Percentiles rank a stretch among this genome's conserved stretches.
These are phyloP conservation scores for Biston betularia DNA, from an alignment of 2,888 invertebrate species.

Conservation along the genomic window DNA sequence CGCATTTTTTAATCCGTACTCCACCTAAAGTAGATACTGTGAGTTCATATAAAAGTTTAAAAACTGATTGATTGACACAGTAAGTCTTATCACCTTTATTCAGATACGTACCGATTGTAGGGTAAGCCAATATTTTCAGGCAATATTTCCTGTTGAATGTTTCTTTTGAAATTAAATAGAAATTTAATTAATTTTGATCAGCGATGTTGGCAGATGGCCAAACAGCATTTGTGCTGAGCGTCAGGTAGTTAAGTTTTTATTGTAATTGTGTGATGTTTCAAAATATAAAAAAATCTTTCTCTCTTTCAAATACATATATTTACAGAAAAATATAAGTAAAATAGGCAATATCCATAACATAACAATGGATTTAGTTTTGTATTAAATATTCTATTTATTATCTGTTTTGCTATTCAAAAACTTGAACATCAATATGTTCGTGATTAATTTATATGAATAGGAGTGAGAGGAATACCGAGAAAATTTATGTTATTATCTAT, in stretches of 20 bases:
- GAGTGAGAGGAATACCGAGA: background rate
- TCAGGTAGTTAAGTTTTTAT: no score
- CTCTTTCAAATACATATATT: no score
- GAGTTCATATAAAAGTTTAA: background rate
- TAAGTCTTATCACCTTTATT: background rate
- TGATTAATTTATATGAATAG: no score
- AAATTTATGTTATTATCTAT: no score
- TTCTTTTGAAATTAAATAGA: background rate
- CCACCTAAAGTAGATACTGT: background rate
- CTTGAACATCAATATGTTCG: no score
- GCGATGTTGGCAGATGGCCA: no score
- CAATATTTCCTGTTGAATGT: background rate
- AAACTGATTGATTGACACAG: background rate
- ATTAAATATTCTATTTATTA: no score
- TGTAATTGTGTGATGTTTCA: no score
- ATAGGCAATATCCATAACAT: background rate
- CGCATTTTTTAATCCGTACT: constrained; percentile 13
- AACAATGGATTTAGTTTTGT: background rate
- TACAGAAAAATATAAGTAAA: background rate
- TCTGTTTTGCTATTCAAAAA: background rate
- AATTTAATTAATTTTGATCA: no score
- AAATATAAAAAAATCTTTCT: no score
- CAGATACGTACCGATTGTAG: background rate
- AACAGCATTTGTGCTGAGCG: no score
- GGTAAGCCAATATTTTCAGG: background rate